A percentile compares a stretch with the other conserved stretches of the same genome.
These are phyloP conservation scores for Papilio aristodemus DNA, from an alignment of 1,140 invertebrate species.

Conservation along the genomic window DNA sequence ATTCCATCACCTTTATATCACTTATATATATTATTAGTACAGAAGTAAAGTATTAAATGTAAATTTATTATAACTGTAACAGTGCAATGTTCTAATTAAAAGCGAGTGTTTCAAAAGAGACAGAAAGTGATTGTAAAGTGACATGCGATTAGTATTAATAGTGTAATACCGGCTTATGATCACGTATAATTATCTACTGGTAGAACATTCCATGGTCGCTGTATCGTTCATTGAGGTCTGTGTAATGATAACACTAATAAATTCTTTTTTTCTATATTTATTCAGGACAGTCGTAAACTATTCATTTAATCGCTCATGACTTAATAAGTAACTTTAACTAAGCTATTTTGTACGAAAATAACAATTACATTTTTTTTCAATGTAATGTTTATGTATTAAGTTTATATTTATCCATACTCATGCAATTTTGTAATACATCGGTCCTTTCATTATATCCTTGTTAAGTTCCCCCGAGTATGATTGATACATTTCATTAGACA, in stretches of 20 bases:
- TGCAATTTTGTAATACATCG: slow-evolving; percentile 16
- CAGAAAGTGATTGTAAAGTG: slow-evolving; percentile 30
- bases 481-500: background rate
- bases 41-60: background rate
- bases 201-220: slow-evolving; percentile 37
- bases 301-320: background rate
- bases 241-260: background rate
- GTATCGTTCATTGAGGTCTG: slow-evolving; percentile 4
- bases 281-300: background rate
- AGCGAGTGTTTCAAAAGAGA: background rate
- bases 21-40: background rate
- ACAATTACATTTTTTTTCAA: too few species aligned
- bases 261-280: background rate
- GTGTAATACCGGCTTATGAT: slow-evolving; percentile 69
- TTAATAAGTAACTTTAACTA: background rate
- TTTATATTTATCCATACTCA: background rate
- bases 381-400: too few species aligned
- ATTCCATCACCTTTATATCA: slow-evolving; percentile 10
- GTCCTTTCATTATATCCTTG: background rate
- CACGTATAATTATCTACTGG: slow-evolving; percentile 52
- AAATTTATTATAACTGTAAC: background rate
- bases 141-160: slow-evolving; percentile 44
- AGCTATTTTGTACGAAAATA: background rate
- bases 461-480: slow-evolving; percentile 4
- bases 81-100: background rate